Conservation (phyloP, 2,888 invertebrate species). For the Dendrolimus pini region DNA sequence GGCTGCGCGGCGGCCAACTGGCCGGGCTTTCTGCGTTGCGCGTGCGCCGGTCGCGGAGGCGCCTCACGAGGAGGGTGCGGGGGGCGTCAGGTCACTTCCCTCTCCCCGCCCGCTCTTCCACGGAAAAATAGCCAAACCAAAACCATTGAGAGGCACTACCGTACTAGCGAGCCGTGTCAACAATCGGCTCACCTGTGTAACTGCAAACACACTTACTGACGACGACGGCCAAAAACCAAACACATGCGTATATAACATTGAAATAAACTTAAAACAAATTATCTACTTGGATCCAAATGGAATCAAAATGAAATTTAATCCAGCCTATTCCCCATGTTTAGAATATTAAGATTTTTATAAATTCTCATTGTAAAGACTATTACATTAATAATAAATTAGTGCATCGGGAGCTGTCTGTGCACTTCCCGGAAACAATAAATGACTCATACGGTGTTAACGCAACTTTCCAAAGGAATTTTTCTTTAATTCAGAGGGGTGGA, state of each 20-base stretch:
- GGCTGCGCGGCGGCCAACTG: slow-evolving; percentile 72
- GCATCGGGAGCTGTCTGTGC: not conserved
- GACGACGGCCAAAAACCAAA: too few species aligned
- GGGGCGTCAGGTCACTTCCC: slow-evolving; percentile 41
- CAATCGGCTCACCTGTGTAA: slow-evolving; percentile 57
- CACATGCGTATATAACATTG: too few species aligned
- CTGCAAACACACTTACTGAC: slow-evolving; percentile 4
- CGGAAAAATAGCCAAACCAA: slow-evolving; percentile 25
- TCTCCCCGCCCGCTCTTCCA: slow-evolving; percentile 36
- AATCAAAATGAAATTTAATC: too few species aligned
- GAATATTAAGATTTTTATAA: not conserved
- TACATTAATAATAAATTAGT: not conserved
- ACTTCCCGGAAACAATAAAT: not conserved
- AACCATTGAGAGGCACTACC: slow-evolving; percentile 43
- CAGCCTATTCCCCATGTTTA: not conserved
- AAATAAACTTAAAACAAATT: too few species aligned
- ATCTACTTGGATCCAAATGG: too few species aligned
- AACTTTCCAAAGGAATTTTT: not conserved
- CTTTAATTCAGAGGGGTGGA: slow-evolving; percentile 7
- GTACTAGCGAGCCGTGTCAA: slow-evolving; percentile 40
- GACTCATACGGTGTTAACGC: not conserved
- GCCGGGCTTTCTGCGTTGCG: slow-evolving; percentile 65
- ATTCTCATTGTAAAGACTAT: not conserved
- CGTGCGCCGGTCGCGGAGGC: slow-evolving; percentile 50
- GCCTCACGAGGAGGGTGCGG: slow-evolving; percentile 27